Percentiles rank a stretch among this genome's conserved stretches.
Evolutionary conservation across 2,888 invertebrate genomes (phyloP).

Genomic region (Drosophila recens): DNA sequence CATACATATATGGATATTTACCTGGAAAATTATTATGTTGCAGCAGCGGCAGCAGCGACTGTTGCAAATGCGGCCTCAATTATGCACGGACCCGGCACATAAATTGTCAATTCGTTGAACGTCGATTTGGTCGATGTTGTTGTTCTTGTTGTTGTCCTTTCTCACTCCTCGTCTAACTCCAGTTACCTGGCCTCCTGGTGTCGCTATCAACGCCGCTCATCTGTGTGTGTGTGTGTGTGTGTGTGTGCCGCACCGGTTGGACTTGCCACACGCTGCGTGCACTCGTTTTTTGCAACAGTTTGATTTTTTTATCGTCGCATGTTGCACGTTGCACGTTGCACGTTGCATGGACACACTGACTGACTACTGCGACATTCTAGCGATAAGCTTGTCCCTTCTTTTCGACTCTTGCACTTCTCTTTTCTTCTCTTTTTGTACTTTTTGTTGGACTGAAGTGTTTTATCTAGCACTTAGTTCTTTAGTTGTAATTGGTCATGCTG

Average conservation of each 20-base stretch:
- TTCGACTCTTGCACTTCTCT: background rate
- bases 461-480: slow-evolving; percentile 70
- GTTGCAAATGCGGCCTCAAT: slow-evolving; percentile 66
- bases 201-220: slow-evolving; percentile 36
- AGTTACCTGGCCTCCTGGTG: slow-evolving; percentile 30
- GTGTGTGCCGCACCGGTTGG: slow-evolving; percentile 17
- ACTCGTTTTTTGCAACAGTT: slow-evolving; percentile 72
- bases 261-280: slow-evolving; percentile 53
- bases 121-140: slow-evolving; percentile 27
- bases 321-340: slow-evolving; percentile 6
- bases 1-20: slow-evolving; percentile 32
- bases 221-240: slow-evolving; percentile 29
- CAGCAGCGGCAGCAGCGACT: slow-evolving; percentile 34
- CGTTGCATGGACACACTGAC: slow-evolving; percentile 8
- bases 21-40: slow-evolving; percentile 66
- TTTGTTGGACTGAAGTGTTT: slow-evolving; percentile 62
- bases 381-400: slow-evolving; percentile 43
- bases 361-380: slow-evolving; percentile 49
- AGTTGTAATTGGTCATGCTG: slow-evolving; percentile 73
- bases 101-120: slow-evolving; percentile 76
- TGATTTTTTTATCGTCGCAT: slow-evolving; percentile 43
- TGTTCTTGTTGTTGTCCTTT: slow-evolving; percentile 21
- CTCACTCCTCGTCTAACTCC: slow-evolving; percentile 2
- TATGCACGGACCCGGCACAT: slow-evolving; percentile 74
- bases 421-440: background rate